These are phyloP conservation scores for Sterrhoptilus dennistouni DNA, from an alignment of 2,113 vertebrate genomes.

Conservation along the genomic window DNA sequence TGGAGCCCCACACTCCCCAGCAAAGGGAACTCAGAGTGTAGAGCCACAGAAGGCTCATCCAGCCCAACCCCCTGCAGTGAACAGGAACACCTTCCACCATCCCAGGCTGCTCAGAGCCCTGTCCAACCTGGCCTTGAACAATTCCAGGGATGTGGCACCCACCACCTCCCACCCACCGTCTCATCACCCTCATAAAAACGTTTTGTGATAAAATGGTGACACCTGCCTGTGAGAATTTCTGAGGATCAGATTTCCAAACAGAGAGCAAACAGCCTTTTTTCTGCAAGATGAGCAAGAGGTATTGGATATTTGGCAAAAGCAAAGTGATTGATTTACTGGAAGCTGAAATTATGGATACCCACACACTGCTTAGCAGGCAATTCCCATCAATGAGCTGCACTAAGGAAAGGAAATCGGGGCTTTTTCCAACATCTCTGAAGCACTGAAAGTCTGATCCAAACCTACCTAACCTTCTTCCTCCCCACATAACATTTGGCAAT, in stretches of 20 bases:
- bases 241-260: not conserved
- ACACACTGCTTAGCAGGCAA: not conserved
- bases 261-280: not conserved
- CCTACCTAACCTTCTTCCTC: not conserved
- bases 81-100: not conserved
- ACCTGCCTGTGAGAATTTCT: not conserved
- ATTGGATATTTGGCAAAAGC: not conserved
- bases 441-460: not conserved
- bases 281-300: not conserved
- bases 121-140: not conserved
- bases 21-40: not conserved
- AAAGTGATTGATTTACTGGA: not conserved
- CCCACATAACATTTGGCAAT: not conserved
- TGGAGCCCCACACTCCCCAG: not conserved
- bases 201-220: not conserved
- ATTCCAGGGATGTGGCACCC: not conserved
- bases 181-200: not conserved
- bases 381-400: not conserved
- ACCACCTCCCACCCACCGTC: too few species aligned
- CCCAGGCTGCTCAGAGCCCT: not conserved
- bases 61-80: not conserved
- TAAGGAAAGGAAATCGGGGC: not conserved
- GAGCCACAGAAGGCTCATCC: accelerated
- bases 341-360: not conserved
- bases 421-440: not conserved